Conservation (phyloP, 2,797 vertebrate genomes). For the Danio kyathit region DNA sequence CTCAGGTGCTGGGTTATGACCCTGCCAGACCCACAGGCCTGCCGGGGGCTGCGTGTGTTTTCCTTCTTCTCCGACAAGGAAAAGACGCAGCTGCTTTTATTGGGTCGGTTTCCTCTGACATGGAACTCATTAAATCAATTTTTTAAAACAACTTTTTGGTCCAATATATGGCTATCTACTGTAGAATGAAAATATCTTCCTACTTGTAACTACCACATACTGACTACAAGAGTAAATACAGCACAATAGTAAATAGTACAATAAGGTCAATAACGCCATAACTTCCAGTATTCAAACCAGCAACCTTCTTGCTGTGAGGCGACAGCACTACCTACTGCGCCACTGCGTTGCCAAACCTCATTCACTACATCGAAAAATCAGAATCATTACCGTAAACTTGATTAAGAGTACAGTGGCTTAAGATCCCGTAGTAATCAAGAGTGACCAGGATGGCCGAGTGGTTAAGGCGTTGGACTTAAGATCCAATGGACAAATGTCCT, state of each 20-base stretch:
- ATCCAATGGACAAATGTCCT: neutral
- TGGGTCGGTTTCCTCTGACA: constrained; percentile 31
- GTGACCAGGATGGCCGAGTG: neutral
- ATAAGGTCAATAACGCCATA: neutral
- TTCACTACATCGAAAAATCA: neutral
- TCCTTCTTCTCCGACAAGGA: constrained; percentile 69
- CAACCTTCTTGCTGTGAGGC: too few relatives aligned
- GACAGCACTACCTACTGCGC: too few relatives aligned
- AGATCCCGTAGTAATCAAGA: too few relatives aligned
- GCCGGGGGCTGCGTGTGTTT: constrained; percentile 70
- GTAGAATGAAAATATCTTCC: too few relatives aligned
- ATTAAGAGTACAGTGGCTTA: too few relatives aligned
- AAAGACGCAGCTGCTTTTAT: constrained; percentile 77
- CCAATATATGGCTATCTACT: neutral
- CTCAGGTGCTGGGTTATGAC: constrained; percentile 80
- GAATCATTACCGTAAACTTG: neutral
- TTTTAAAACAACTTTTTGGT: neutral
- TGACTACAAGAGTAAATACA: neutral
- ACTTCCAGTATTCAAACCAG: neutral
- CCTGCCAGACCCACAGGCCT: constrained; percentile 75
- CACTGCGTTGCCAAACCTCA: too few relatives aligned
- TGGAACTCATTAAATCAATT: constrained; percentile 48
- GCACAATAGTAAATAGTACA: neutral
- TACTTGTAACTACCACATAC: neutral
- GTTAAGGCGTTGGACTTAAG: neutral